Conservation (phyloP, 1,140 invertebrate genomes). For the Anagrus nilaparvatae region DNA sequence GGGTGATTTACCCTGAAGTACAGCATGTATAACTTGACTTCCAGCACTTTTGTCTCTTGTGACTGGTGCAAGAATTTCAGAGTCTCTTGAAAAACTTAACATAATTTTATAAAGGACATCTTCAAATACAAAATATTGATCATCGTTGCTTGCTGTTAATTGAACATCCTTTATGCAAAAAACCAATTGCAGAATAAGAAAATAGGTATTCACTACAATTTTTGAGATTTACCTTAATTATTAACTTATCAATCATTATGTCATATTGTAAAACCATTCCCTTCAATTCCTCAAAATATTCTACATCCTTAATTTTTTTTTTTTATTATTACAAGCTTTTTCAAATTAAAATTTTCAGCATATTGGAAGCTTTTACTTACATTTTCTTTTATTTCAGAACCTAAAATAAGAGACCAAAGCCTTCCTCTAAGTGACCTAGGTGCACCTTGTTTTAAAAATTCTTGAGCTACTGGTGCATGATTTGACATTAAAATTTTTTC, state of each 20-base stretch:
- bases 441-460: conserved; percentile 78
- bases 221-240: conserved; percentile 63
- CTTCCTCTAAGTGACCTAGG: conserved; percentile 64
- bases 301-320: conserved; percentile 51
- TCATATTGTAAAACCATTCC: conserved; percentile 78
- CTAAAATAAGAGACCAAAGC: conserved; percentile 75
- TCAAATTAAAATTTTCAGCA: conserved; percentile 8
- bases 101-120: conserved; percentile 91
- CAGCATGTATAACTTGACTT: conserved; percentile 43
- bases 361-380: conserved; percentile 32
- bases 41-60: conserved; percentile 43
- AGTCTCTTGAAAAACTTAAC: conserved; percentile 86
- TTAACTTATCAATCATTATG: conserved; percentile 84
- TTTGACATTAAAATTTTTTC: conserved; percentile 55
- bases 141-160: conserved; percentile 90
- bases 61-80: conserved; percentile 61
- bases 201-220: background rate
- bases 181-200: background rate
- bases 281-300: conserved; percentile 77
- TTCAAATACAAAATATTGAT: conserved; percentile 97
- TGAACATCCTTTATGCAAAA: conserved; percentile 82
- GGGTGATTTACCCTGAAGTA: conserved; percentile 62
- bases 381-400: conserved; percentile 57
- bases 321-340: conserved; percentile 1
- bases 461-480: conserved; percentile 66